Percentiles rank a stretch among this genome's conserved stretches.
These are phyloP conservation scores for Xestoiulus laeticollis DNA, from an alignment of 2,888 invertebrate genomes.

Conservation along the genomic window DNA sequence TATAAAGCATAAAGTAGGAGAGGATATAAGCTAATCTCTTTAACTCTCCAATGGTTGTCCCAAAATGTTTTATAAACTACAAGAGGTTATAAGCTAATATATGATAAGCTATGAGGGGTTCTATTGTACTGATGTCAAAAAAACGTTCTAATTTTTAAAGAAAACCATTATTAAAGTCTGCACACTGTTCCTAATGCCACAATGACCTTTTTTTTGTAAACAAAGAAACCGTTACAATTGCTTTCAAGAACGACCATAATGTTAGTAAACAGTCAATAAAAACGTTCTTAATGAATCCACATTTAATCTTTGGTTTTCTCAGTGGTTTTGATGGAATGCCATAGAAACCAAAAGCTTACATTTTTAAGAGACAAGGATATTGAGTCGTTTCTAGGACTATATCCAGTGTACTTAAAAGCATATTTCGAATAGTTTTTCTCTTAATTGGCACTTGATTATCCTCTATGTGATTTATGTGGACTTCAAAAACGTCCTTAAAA, in stretches of 20 bases:
- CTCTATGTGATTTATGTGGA: neutral
- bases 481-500: neutral
- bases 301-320: neutral
- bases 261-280: too few relatives aligned
- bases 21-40: too few relatives aligned
- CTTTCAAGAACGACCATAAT: neutral
- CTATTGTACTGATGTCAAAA: too few relatives aligned
- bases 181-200: too few relatives aligned
- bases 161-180: too few relatives aligned
- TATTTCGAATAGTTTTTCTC: neutral
- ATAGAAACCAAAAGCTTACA: neutral
- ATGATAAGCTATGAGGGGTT: too few relatives aligned
- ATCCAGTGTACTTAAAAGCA: neutral
- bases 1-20: too few relatives aligned
- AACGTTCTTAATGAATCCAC: neutral
- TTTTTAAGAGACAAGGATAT: neutral
- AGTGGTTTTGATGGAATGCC: neutral
- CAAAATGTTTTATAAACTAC: too few relatives aligned
- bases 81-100: too few relatives aligned
- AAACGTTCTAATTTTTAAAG: too few relatives aligned
- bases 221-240: neutral
- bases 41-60: too few relatives aligned
- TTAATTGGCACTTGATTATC: conserved; percentile 15
- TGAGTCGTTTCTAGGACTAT: neutral
- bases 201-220: too few relatives aligned